Conservation (phyloP, 2,113 vertebrate species). For the Epinephelus cyanopodus region DNA sequence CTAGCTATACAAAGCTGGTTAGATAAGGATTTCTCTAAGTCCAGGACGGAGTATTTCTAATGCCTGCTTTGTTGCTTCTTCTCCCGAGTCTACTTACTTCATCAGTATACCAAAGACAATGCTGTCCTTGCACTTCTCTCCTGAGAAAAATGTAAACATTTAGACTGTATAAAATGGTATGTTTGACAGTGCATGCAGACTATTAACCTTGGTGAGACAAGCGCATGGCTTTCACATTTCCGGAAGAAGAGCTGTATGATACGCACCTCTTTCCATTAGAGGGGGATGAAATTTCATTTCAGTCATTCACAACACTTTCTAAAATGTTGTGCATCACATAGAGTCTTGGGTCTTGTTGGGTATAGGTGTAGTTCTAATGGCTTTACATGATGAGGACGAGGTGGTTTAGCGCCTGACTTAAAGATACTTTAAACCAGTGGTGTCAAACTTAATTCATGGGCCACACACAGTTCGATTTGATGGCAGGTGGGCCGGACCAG, state of each 20-base stretch:
- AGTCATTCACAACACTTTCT: not conserved
- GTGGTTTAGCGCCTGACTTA: not conserved
- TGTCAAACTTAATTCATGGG: no score
- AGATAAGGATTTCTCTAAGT: constrained; percentile 64
- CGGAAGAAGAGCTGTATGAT: not conserved
- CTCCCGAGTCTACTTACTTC: constrained; percentile 17
- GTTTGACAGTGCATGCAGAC: constrained; percentile 8
- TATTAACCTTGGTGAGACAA: constrained; percentile 3
- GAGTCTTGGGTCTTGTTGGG: not conserved
- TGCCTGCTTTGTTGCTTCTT: constrained; percentile 36
- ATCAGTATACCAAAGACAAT: constrained; percentile 19
- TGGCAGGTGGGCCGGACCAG: no score
- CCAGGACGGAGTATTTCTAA: constrained; percentile 34
- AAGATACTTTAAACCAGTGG: not conserved
- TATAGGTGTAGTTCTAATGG: not conserved
- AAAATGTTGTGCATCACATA: not conserved
- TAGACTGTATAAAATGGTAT: not conserved
- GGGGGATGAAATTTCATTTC: not conserved
- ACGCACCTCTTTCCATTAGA: not conserved
- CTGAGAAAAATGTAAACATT: not conserved
- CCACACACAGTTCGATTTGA: no score
- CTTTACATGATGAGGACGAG: not conserved
- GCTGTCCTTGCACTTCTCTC: constrained; percentile 10
- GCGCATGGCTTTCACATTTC: not conserved
- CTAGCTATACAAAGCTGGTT: constrained; percentile 48